Evolutionary conservation across 2,113 vertebrate genomes (phyloP).

Genomic region (Pelmatolapia mariae): DNA sequence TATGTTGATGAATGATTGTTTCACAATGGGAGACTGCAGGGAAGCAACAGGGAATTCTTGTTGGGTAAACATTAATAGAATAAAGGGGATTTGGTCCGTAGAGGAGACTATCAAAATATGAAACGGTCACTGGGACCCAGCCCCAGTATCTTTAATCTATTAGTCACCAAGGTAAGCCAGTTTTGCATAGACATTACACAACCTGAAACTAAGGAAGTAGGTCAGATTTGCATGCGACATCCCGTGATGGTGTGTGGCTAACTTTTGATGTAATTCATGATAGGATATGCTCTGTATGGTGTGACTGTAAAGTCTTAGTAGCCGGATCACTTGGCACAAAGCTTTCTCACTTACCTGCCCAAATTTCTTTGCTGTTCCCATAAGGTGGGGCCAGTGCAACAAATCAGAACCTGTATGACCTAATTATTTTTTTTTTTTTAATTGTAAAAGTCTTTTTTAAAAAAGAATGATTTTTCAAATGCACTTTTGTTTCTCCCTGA

Average conservation of each 20-base stretch:
- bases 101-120: background rate
- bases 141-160: background rate
- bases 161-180: background rate
- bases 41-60: background rate
- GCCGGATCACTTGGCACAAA: background rate
- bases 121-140: background rate
- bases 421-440: background rate
- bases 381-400: background rate
- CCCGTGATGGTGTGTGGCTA: rapidly evolving
- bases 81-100: background rate
- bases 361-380: background rate
- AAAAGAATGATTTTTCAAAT: background rate
- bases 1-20: background rate
- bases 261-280: background rate
- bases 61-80: conserved; percentile 6
- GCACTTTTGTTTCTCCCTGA: background rate
- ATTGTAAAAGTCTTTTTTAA: background rate
- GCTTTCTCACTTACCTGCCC: background rate
- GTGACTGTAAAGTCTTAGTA: background rate
- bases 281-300: background rate
- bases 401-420: background rate
- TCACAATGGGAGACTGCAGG: background rate
- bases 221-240: conserved; percentile 16
- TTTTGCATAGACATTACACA: conserved; percentile 36
- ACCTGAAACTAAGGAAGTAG: background rate